These are phyloP conservation scores for Aphelinus certus DNA, from an alignment of 1,140 invertebrate species.

Conservation along the genomic window DNA sequence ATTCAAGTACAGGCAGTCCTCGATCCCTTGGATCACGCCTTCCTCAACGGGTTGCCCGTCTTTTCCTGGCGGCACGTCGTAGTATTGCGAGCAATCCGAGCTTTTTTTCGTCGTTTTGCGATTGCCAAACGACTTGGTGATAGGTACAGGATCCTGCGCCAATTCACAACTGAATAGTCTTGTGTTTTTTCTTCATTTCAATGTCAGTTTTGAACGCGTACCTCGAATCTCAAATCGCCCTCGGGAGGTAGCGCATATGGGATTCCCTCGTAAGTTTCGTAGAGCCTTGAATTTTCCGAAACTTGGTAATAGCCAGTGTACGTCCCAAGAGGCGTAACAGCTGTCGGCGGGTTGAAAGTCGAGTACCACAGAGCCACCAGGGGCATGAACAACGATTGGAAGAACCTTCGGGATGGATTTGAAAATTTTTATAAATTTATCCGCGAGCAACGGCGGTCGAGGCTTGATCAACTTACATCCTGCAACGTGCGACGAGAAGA, in stretches of 20 bases:
- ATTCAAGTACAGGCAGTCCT: conserved; percentile 83
- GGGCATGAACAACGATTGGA: too few species aligned
- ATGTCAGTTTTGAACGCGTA: background rate
- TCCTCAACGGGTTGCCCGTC: background rate
- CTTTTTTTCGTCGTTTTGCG: background rate
- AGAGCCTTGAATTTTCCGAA: background rate
- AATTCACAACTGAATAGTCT: background rate
- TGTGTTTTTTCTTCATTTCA: background rate
- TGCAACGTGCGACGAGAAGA: too few species aligned
- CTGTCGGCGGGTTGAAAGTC: background rate
- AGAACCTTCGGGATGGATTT: too few species aligned
- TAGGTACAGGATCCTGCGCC: background rate
- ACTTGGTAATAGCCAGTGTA: background rate
- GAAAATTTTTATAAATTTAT: too few species aligned
- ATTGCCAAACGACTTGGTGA: background rate
- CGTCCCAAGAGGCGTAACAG: background rate
- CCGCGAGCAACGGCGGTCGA: too few species aligned
- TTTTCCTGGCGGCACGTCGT: background rate
- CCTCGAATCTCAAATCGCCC: conserved; percentile 14
- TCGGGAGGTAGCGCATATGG: conserved; percentile 15
- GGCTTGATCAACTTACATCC: too few species aligned
- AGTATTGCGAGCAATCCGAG: conserved; percentile 5
- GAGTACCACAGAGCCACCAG: too few species aligned
- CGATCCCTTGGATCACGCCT: conserved; percentile 56
- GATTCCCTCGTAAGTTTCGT: conserved; percentile 8